These are phyloP conservation scores for Mallotus villosus DNA, from an alignment of 2,797 vertebrate species.

Conservation along the genomic window DNA sequence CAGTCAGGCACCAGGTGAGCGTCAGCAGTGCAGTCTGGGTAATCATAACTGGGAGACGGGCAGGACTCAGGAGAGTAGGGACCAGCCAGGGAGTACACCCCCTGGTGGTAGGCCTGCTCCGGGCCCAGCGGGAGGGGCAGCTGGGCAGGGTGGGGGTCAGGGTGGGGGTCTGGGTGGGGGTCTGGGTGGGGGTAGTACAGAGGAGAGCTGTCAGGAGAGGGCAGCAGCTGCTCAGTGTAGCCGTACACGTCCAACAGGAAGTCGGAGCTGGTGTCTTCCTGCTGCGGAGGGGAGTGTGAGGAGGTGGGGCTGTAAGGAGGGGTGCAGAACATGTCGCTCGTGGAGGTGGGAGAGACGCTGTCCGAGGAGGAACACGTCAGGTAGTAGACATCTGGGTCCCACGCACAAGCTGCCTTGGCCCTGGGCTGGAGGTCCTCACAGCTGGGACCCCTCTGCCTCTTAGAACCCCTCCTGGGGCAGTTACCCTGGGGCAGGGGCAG, in stretches of 20 bases:
- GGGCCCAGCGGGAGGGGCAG: constrained; percentile 24
- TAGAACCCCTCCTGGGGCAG: constrained; percentile 36
- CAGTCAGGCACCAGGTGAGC: constrained; percentile 66
- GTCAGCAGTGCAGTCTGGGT: constrained; percentile 46
- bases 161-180: neutral
- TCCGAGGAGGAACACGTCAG: constrained; percentile 18
- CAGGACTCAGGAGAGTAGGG: constrained; percentile 41
- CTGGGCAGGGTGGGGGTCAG: constrained; percentile 47
- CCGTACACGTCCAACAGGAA: constrained; percentile 58
- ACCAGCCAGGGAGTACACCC: constrained; percentile 19
- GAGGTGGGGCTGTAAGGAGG: constrained; percentile 74
- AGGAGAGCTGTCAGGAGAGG: constrained; percentile 59
- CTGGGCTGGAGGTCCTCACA: constrained; percentile 45
- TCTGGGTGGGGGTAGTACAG: constrained; percentile 54
- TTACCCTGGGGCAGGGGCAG: constrained; percentile 24
- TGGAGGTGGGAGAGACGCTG: constrained; percentile 42
- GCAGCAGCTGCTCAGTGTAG: constrained; percentile 53
- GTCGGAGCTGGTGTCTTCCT: constrained; percentile 52
- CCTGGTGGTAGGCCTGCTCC: constrained; percentile 44
- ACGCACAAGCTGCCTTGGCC: constrained; percentile 36
- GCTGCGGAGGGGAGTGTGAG: constrained; percentile 58
- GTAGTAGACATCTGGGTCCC: constrained; percentile 28
- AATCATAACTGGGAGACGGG: constrained; percentile 44
- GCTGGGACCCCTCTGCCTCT: constrained; percentile 55
- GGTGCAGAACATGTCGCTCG: constrained; percentile 57